Evolutionary conservation across 2,888 invertebrate species (phyloP).

Genomic region (Dryocosmus kuriphilus): DNA sequence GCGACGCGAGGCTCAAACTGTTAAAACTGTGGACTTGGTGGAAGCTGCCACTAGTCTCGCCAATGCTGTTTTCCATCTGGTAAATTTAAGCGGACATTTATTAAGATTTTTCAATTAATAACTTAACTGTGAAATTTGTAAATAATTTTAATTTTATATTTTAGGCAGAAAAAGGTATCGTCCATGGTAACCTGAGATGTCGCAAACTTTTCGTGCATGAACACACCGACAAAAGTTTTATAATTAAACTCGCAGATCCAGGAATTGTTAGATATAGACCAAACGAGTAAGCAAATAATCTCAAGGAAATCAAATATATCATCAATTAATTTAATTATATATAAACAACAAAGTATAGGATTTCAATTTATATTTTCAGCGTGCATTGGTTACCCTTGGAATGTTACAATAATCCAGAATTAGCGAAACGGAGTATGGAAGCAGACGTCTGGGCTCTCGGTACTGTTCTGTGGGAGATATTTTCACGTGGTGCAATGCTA

Average conservation of each 20-base stretch:
- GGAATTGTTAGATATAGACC: slow-evolving; percentile 80
- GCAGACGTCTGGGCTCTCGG: slow-evolving; percentile 96
- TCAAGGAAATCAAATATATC: slow-evolving; percentile 27
- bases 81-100: slow-evolving; percentile 69
- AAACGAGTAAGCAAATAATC: slow-evolving; percentile 81
- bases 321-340: not conserved
- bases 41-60: slow-evolving; percentile 91
- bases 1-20: slow-evolving; percentile 73
- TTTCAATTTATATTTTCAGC: slow-evolving; percentile 77
- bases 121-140: not conserved
- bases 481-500: slow-evolving; percentile 85
- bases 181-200: slow-evolving; percentile 92
- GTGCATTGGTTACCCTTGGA: slow-evolving; percentile 95
- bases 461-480: slow-evolving; percentile 95
- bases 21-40: slow-evolving; percentile 86
- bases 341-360: slow-evolving; percentile 10
- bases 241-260: slow-evolving; percentile 91
- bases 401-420: slow-evolving; percentile 84
- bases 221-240: slow-evolving; percentile 84
- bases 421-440: slow-evolving; percentile 83
- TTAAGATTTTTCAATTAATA: not conserved
- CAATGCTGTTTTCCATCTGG: slow-evolving; percentile 91
- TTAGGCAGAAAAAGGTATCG: slow-evolving; percentile 87
- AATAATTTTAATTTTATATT: slow-evolving; percentile 56
- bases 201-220: slow-evolving; percentile 88